These are phyloP conservation scores for Noctua comes DNA, from an alignment of 2,888 invertebrate species.

Conservation along the genomic window DNA sequence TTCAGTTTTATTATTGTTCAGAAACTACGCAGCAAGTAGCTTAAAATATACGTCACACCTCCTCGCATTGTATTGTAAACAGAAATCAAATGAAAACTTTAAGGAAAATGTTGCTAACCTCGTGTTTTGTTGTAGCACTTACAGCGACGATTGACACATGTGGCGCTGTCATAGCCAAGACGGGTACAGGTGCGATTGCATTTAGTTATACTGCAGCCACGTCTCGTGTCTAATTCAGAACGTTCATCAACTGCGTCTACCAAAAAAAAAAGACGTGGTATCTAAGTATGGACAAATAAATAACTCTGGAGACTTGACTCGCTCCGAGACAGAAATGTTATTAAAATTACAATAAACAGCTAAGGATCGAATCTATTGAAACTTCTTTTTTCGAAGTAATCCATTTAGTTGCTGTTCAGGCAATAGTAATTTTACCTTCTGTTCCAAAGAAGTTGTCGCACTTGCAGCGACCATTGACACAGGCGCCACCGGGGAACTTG, in stretches of 20 bases:
- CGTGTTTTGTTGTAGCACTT: slow-evolving; percentile 13
- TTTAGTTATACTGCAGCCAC: not conserved
- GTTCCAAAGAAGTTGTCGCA: slow-evolving; percentile 9
- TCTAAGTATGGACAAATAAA: not conserved
- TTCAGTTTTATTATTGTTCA: too few relatives aligned
- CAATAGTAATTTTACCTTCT: slow-evolving; percentile 17
- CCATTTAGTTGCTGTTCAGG: not conserved
- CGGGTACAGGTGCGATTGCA: slow-evolving; percentile 12
- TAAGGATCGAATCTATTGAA: not conserved
- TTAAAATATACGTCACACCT: too few relatives aligned
- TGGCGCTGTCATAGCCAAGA: slow-evolving; percentile 10
- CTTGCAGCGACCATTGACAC: slow-evolving; percentile 38
- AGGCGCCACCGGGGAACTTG: slow-evolving; percentile 26
- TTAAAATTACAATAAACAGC: too few relatives aligned
- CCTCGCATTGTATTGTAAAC: too few relatives aligned
- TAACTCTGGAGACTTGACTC: too few relatives aligned
- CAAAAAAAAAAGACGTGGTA: not conserved
- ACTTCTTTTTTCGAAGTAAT: not conserved
- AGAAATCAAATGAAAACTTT: too few relatives aligned
- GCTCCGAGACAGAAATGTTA: too few relatives aligned
- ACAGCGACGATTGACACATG: slow-evolving; percentile 24
- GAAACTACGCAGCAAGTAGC: too few relatives aligned
- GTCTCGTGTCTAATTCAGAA: not conserved
- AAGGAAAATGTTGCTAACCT: too few relatives aligned
- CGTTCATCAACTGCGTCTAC: not conserved